A percentile compares a stretch with the other conserved stretches of the same genome.
phyloP scores from a whole-genome alignment of 2,888 invertebrate genomes.

The Thecophora atra region DNA sequence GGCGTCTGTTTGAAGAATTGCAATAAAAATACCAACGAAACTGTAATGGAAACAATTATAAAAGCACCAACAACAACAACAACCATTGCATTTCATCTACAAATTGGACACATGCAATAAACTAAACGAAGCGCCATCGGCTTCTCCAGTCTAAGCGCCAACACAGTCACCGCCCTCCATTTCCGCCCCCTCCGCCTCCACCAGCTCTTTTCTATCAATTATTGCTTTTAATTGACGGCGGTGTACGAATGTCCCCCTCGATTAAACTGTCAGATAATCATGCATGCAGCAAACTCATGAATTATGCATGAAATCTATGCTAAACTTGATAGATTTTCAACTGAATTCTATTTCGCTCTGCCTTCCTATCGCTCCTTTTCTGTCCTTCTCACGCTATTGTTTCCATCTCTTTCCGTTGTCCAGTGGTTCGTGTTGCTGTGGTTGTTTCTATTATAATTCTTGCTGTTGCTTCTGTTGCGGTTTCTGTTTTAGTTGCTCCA shows the following conservation, averaged over 20 bases:
- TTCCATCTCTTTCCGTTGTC: neutral
- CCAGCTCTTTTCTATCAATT: slow-evolving; percentile 6
- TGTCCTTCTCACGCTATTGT: neutral
- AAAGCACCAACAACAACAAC: neutral
- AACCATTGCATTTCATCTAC: neutral
- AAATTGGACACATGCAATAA: neutral
- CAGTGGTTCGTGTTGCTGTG: neutral
- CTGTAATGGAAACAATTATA: neutral
- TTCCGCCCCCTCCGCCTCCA: neutral
- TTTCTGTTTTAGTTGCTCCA: neutral
- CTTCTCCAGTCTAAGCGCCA: neutral
- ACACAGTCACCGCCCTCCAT: neutral
- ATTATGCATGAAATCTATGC: slow-evolving; percentile 17
- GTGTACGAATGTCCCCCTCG: slow-evolving; percentile 35
- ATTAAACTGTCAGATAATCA: slow-evolving; percentile 38
- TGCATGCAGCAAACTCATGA: neutral
- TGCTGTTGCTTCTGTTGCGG: slow-evolving; percentile 1
- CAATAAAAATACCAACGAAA: neutral
- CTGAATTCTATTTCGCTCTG: neutral
- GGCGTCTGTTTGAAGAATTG: neutral
- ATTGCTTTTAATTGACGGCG: slow-evolving; percentile 36
- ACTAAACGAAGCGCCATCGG: slow-evolving; percentile 2
- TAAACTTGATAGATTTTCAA: slow-evolving; percentile 5
- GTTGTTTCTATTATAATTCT: neutral
- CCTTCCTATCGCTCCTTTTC: too few relatives aligned